Evolutionary conservation across 2,888 invertebrate species (phyloP).

Genomic region (Netelia melanura): DNA sequence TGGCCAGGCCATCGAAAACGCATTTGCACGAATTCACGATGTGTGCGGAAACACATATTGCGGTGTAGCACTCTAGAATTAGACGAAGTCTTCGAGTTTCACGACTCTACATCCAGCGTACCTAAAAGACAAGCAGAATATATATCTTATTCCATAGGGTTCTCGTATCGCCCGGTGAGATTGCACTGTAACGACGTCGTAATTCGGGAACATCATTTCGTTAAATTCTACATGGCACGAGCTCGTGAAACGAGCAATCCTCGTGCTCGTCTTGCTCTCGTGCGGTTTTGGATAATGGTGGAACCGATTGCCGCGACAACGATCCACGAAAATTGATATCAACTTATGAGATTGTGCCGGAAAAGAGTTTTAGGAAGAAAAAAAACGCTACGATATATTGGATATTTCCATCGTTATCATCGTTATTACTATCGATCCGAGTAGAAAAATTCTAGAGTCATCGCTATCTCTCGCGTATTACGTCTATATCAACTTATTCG

Average conservation of each 20-base stretch:
- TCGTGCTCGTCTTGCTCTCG: slow-evolving; percentile 66
- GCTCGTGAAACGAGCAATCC: slow-evolving; percentile 29
- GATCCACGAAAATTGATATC: too few species aligned
- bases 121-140: slow-evolving; percentile 27
- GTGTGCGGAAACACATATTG: slow-evolving; percentile 72
- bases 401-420: slow-evolving; percentile 14
- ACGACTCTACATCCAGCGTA: not conserved
- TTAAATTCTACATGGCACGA: slow-evolving; percentile 65
- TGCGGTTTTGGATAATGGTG: slow-evolving; percentile 64
- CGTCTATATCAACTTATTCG: slow-evolving; percentile 64
- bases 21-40: slow-evolving; percentile 56
- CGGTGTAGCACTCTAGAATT: slow-evolving; percentile 75
- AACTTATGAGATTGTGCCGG: too few species aligned
- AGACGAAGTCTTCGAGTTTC: slow-evolving; percentile 72
- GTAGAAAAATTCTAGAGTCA: slow-evolving; percentile 58
- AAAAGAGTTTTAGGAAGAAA: too few species aligned
- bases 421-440: slow-evolving; percentile 40
- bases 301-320: slow-evolving; percentile 46
- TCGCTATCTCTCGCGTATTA: slow-evolving; percentile 51
- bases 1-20: slow-evolving; percentile 57
- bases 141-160: slow-evolving; percentile 46
- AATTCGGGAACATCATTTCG: slow-evolving; percentile 76
- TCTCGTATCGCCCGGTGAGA: slow-evolving; percentile 71
- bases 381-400: too few species aligned
- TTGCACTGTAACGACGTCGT: slow-evolving; percentile 80